These are phyloP conservation scores for Siniperca chuatsi DNA, from an alignment of 2,113 vertebrate species.

Conservation along the genomic window DNA sequence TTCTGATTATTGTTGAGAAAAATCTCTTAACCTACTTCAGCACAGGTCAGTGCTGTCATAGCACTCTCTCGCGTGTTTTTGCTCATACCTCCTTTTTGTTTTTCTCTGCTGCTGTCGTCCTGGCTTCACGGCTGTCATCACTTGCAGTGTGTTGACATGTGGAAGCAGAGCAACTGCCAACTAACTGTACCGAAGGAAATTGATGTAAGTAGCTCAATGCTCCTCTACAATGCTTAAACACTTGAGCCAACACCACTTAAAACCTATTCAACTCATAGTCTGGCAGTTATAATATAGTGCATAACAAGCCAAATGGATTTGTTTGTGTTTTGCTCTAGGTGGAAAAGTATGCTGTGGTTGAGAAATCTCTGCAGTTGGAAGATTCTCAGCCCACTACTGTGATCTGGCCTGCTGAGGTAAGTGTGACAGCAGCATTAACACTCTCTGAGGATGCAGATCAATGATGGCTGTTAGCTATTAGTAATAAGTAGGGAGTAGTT, in stretches of 20 bases:
- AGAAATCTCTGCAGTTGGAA: slow-evolving; percentile 93
- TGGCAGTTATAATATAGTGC: background rate
- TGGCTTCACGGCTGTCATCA: background rate
- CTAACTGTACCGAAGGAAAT: slow-evolving; percentile 94
- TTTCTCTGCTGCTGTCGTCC: slow-evolving; percentile 2
- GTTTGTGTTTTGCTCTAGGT: slow-evolving; percentile 85
- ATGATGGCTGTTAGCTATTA: slow-evolving; percentile 24
- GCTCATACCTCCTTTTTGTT: background rate
- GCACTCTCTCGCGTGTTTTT: background rate
- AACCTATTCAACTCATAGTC: background rate
- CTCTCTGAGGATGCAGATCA: slow-evolving; percentile 19
- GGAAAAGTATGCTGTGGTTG: slow-evolving; percentile 97
- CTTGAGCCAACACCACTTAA: slow-evolving; percentile 24
- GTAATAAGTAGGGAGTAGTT: background rate
- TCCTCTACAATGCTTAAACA: slow-evolving; percentile 33
- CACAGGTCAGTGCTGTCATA: background rate
- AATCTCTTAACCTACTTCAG: background rate
- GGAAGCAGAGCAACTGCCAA: slow-evolving; percentile 94
- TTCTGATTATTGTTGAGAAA: background rate
- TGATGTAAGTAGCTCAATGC: slow-evolving; percentile 89
- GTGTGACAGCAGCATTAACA: slow-evolving; percentile 45
- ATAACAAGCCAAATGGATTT: slow-evolving; percentile 15
- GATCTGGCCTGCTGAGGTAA: slow-evolving; percentile 95
- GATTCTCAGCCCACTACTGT: slow-evolving; percentile 91
- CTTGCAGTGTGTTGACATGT: slow-evolving; percentile 95